Percentiles rank a stretch among this genome's conserved stretches.
Conservation (phyloP, 2,113 vertebrate species). For the Mustela lutreola region DNA sequence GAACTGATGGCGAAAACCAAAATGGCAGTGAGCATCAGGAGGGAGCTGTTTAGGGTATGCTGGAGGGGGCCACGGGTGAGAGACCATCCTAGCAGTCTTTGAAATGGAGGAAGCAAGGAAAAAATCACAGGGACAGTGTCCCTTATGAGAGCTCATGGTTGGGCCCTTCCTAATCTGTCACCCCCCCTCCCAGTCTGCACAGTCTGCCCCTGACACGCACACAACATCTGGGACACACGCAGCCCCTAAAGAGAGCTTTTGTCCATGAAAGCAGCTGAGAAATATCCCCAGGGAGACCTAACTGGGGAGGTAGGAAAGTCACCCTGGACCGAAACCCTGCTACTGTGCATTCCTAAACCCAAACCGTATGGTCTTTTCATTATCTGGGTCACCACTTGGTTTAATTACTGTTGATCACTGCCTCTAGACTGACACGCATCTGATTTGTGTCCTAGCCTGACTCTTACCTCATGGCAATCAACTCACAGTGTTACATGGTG, state of each 20-base stretch:
- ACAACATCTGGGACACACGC: background rate
- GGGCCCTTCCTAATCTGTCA: background rate
- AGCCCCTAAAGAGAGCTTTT: background rate
- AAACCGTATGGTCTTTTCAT: background rate
- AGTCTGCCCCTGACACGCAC: rapidly evolving
- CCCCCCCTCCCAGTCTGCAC: background rate
- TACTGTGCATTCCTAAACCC: background rate
- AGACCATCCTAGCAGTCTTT: background rate
- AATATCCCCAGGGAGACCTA: background rate
- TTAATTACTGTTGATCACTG: background rate
- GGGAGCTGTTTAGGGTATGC: background rate
- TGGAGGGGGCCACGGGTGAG: background rate
- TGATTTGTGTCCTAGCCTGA: background rate
- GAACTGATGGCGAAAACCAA: too few relatives aligned
- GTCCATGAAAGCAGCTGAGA: background rate
- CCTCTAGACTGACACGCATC: background rate
- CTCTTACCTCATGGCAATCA: background rate
- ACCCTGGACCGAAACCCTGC: background rate
- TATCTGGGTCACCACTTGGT: background rate
- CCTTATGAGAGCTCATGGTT: background rate
- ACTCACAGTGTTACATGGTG: too few relatives aligned
- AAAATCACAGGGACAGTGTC: background rate
- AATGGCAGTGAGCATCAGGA: background rate
- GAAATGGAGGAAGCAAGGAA: background rate
- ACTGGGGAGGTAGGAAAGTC: background rate